Conservation (phyloP, 2,113 vertebrate species). For the Phrynocephalus versicolor region DNA sequence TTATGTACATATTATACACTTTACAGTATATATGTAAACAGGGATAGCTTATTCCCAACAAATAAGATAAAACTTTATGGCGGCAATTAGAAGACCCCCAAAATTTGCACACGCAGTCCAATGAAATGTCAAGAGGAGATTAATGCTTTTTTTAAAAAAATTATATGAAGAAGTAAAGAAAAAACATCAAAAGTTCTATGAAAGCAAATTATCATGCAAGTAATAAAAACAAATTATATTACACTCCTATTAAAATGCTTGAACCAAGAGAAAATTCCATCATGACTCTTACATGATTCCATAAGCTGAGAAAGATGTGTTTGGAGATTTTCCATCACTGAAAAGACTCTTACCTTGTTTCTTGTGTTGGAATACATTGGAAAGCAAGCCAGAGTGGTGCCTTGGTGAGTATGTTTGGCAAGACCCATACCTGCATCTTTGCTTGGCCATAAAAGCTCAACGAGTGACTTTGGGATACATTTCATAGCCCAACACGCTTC, state of each 20-base stretch:
- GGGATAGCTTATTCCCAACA: conserved; percentile 54
- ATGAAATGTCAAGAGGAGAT: conserved; percentile 48
- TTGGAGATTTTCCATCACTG: not conserved
- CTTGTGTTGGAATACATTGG: not conserved
- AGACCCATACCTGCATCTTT: no score
- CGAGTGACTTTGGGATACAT: no score
- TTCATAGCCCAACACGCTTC: no score
- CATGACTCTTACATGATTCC: conserved; percentile 20
- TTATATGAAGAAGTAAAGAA: conserved; percentile 23
- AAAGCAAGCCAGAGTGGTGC: not conserved
- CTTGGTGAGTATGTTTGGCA: not conserved
- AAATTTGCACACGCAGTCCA: conserved; percentile 65
- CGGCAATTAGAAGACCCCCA: conserved; percentile 63
- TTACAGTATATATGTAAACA: conserved; percentile 77
- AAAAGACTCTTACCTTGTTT: not conserved
- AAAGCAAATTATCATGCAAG: conserved; percentile 53
- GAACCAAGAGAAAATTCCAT: conserved; percentile 51
- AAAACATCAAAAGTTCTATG: conserved; percentile 53
- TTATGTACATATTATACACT: conserved; percentile 88
- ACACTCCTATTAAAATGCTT: conserved; percentile 66
- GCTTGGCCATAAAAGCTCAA: not conserved
- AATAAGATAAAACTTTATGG: conserved; percentile 72
- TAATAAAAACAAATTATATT: conserved; percentile 73
- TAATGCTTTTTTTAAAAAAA: conserved; percentile 25
- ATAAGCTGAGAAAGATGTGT: not conserved